These are phyloP conservation scores for Spea bombifrons DNA, from an alignment of 2,113 vertebrate species.

Conservation along the genomic window DNA sequence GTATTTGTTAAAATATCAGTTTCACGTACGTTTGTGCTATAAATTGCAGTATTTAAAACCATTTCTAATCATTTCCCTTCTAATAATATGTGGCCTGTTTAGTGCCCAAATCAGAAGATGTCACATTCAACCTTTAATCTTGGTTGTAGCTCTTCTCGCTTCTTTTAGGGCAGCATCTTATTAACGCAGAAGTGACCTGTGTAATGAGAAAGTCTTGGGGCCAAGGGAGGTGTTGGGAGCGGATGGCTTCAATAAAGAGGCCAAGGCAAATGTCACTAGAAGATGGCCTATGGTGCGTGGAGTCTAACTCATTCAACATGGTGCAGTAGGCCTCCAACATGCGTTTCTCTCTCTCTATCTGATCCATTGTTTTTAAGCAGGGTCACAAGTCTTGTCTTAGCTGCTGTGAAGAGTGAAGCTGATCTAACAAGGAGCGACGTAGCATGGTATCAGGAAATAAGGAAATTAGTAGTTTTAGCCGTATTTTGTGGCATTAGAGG, in stretches of 20 bases:
- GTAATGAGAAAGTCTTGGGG: background rate
- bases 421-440: background rate
- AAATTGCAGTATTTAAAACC: background rate
- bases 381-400: background rate
- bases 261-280: background rate
- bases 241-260: background rate
- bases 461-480: too few species aligned
- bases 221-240: background rate
- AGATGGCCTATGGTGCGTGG: background rate
- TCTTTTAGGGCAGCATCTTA: constrained; percentile 12
- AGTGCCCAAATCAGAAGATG: background rate
- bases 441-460: background rate
- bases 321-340: background rate
- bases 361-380: background rate
- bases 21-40: background rate
- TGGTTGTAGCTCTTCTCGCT: background rate
- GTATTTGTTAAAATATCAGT: background rate
- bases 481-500: too few species aligned
- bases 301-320: background rate
- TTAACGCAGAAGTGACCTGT: constrained; percentile 32
- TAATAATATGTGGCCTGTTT: background rate
- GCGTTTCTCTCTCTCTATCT: background rate
- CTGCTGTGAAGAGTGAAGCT: background rate
- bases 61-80: background rate
- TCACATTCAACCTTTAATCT: background rate